A percentile compares a stretch with the other conserved stretches of the same genome.
phyloP scores from a whole-genome alignment of 2,888 invertebrate genomes.

The Phragmatobia fuliginosa region DNA sequence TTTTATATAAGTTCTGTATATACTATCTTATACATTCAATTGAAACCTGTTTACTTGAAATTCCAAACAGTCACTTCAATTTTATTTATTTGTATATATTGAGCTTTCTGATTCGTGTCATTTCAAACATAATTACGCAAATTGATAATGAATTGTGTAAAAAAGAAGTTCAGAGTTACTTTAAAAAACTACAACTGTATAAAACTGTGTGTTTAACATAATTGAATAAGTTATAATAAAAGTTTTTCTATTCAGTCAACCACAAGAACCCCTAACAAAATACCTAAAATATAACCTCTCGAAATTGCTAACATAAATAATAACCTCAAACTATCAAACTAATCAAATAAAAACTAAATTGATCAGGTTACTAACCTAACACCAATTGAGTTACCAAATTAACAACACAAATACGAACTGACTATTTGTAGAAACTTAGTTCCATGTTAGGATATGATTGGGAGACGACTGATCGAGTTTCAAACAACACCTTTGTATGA shows the following conservation, averaged over 20 bases:
- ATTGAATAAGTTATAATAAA: not conserved
- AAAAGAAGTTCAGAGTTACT: not conserved
- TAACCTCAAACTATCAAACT: constrained; percentile 18
- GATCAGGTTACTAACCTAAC: constrained; percentile 28
- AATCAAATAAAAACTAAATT: constrained; percentile 30
- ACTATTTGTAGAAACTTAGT: constrained; percentile 8
- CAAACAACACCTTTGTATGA: constrained; percentile 22
- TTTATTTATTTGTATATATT: no score
- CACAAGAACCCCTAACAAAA: not conserved
- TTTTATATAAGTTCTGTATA: no score
- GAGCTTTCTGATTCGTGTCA: no score
- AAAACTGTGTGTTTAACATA: not conserved
- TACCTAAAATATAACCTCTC: not conserved
- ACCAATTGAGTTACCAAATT: constrained; percentile 20
- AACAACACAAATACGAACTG: constrained; percentile 33
- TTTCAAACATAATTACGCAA: no score
- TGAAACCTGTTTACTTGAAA: no score
- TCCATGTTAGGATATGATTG: constrained; percentile 14
- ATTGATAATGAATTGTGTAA: no score
- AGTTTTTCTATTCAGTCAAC: not conserved
- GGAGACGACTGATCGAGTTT: constrained; percentile 15
- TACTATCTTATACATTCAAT: no score
- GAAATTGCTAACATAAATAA: constrained; percentile 11
- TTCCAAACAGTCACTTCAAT: no score
- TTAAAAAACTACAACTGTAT: not conserved